These are phyloP conservation scores for Siphonodentalium dalli DNA, from an alignment of 2,888 invertebrate genomes.

Conservation along the genomic window DNA sequence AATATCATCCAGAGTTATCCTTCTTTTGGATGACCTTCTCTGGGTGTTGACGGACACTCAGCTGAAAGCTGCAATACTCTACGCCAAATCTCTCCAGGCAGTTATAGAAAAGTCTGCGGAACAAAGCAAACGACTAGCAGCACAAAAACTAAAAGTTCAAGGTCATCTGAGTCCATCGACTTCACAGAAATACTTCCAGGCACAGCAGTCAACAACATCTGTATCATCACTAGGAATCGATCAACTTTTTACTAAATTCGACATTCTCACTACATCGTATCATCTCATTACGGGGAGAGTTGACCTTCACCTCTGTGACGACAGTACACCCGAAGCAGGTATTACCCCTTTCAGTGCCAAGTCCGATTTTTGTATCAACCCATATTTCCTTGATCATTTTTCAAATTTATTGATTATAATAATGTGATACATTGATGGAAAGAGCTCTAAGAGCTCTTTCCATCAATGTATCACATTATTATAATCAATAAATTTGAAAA, in stretches of 20 bases:
- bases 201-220: not conserved
- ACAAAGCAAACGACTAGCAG: constrained; percentile 59
- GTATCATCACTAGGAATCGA: constrained; percentile 30
- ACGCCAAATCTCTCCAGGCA: constrained; percentile 59
- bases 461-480: too few species aligned
- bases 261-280: constrained; percentile 97
- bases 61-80: constrained; percentile 82
- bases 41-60: constrained; percentile 98
- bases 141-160: constrained; percentile 57
- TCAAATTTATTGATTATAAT: too few species aligned
- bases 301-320: constrained; percentile 96
- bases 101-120: constrained; percentile 59
- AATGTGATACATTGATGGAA: too few species aligned
- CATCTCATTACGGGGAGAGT: constrained; percentile 87
- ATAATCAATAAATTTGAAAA: too few species aligned
- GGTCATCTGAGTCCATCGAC: not conserved
- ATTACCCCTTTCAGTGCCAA: not conserved
- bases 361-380: too few species aligned
- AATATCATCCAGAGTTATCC: constrained; percentile 86
- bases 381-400: too few species aligned
- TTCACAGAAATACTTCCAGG: constrained; percentile 10
- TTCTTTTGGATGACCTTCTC: constrained; percentile 92
- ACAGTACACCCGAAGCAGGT: constrained; percentile 66
- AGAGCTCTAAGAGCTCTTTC: too few species aligned
- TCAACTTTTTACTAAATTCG: constrained; percentile 83